Percentiles rank a stretch among this genome's conserved stretches.
These are phyloP conservation scores for Anoplius nigerrimus DNA, from an alignment of 2,888 invertebrate genomes.

Conservation along the genomic window DNA sequence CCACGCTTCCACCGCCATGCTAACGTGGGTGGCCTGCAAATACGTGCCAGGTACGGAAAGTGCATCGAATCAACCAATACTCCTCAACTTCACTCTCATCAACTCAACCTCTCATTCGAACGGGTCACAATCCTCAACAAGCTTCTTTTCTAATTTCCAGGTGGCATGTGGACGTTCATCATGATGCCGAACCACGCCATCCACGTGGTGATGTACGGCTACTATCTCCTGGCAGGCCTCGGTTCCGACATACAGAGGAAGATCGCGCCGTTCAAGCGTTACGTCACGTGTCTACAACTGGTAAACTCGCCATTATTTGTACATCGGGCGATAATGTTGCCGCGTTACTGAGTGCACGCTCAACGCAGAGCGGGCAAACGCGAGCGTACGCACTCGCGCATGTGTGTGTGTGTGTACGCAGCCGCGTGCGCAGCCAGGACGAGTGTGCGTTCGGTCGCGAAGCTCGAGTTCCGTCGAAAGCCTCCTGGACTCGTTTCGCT, in stretches of 20 bases:
- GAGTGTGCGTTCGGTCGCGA: no score
- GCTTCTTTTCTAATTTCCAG: conserved; percentile 75
- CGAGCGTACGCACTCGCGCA: background rate
- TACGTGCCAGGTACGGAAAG: conserved; percentile 83
- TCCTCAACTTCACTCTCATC: no score
- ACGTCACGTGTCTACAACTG: conserved; percentile 81
- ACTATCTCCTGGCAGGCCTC: conserved; percentile 82
- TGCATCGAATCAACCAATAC: no score
- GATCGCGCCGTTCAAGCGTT: conserved; percentile 79
- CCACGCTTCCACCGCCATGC: conserved; percentile 79
- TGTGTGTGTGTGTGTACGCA: background rate
- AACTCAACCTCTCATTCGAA: no score
- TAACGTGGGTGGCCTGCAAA: conserved; percentile 80
- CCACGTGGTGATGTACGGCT: conserved; percentile 87
- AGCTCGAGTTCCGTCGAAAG: no score
- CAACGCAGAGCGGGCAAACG: background rate
- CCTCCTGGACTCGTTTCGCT: no score
- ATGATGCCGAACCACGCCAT: conserved; percentile 82
- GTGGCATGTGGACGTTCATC: conserved; percentile 81
- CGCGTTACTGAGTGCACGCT: background rate
- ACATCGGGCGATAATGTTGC: no score
- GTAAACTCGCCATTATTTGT: conserved; percentile 65
- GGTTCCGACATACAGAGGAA: conserved; percentile 78
- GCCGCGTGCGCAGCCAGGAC: background rate
- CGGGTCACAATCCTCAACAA: no score